Percentiles rank a stretch among this genome's conserved stretches.
These are phyloP conservation scores for Plagiodera versicolora DNA, from an alignment of 2,888 invertebrate species.

Conservation along the genomic window DNA sequence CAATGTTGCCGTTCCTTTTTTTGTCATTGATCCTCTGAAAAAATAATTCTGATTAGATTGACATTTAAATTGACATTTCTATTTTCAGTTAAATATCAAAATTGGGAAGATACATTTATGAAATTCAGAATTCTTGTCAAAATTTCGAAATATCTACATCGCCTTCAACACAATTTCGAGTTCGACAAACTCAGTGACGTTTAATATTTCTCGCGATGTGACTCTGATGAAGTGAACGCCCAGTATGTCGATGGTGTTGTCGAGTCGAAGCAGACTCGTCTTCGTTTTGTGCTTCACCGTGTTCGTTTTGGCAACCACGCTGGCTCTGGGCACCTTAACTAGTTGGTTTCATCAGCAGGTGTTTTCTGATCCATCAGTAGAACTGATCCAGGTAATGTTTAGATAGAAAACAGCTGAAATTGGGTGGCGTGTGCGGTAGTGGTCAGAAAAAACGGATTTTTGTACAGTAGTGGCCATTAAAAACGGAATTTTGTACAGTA, in stretches of 20 bases:
- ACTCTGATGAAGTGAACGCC: conserved; percentile 8
- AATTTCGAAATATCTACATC: conserved; percentile 22
- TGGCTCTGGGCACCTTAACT: conserved; percentile 62
- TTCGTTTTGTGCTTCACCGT: conserved; percentile 61
- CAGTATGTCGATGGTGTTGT: conserved; percentile 67
- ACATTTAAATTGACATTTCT: no score
- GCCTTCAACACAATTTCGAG: no score
- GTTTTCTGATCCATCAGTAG: conserved; percentile 60
- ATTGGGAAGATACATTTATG: no score
- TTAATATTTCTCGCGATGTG: conserved; percentile 17
- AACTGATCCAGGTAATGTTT: conserved; percentile 59
- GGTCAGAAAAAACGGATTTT: no score
- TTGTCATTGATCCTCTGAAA: no score
- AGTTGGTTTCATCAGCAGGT: conserved; percentile 64
- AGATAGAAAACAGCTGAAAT: background rate
- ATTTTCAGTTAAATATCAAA: no score
- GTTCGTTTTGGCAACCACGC: conserved; percentile 60
- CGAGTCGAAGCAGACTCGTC: conserved; percentile 64
- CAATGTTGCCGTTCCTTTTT: no score
- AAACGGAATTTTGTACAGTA: no score
- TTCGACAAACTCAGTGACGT: conserved; percentile 1
- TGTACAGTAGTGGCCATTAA: no score
- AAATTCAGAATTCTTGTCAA: no score
- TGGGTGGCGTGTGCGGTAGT: no score
- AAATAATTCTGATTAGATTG: no score